Percentiles rank a stretch among this genome's conserved stretches.
Conservation (phyloP, 2,888 invertebrate genomes). For the Cheilosia urbana region DNA sequence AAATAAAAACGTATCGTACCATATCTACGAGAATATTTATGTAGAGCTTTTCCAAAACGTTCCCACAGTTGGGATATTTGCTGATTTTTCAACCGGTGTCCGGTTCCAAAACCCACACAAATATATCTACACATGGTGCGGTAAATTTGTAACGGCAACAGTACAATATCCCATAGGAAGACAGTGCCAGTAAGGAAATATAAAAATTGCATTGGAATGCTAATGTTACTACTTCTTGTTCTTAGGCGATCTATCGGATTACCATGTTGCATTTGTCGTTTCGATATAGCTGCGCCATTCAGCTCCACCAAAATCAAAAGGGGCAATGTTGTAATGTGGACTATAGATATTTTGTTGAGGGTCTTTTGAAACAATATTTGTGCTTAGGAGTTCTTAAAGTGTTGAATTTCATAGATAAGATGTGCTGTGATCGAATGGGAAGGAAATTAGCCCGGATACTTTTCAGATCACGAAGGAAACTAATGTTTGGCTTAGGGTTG, state of each 20-base stretch:
- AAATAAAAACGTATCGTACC: neutral
- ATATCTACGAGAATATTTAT: conserved; percentile 6
- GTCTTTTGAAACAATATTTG: neutral
- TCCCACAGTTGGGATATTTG: conserved; percentile 66
- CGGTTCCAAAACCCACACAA: conserved; percentile 60
- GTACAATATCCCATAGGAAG: conserved; percentile 36
- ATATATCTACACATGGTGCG: conserved; percentile 18
- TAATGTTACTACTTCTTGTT: conserved; percentile 45
- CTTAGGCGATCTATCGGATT: conserved; percentile 63
- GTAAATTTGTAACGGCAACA: conserved; percentile 31
- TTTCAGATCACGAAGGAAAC: conserved; percentile 23
- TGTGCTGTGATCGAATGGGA: neutral
- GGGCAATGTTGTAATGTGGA: conserved; percentile 55
- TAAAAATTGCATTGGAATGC: conserved; percentile 43
- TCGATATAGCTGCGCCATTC: neutral
- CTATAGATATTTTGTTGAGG: neutral
- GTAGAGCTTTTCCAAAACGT: conserved; percentile 52
- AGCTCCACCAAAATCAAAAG: conserved; percentile 21
- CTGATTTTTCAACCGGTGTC: conserved; percentile 62
- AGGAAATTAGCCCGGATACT: neutral
- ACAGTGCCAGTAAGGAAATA: conserved; percentile 9
- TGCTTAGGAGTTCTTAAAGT: neutral
- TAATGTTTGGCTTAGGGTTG: neutral
- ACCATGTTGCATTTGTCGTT: conserved; percentile 68
- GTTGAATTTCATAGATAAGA: conserved; percentile 37